A percentile compares a stretch with the other conserved stretches of the same genome.
These are phyloP conservation scores for Alauda arvensis DNA, from an alignment of 2,797 vertebrate genomes.

Conservation along the genomic window DNA sequence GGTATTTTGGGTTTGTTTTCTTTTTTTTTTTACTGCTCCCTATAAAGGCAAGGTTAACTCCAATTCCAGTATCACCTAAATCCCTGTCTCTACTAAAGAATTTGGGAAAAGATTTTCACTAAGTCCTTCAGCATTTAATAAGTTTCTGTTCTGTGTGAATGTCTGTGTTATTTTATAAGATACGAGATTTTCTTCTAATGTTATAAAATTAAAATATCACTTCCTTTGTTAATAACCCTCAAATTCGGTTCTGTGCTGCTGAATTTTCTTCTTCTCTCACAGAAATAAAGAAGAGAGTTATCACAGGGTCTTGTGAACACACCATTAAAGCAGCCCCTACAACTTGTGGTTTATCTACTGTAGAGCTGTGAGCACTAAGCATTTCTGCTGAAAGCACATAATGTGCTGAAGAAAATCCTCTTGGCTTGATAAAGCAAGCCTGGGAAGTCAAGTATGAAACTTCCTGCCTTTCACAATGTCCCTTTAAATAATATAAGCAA, in stretches of 20 bases:
- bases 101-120: not conserved
- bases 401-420: conserved; percentile 2
- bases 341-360: not conserved
- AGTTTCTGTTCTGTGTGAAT: not conserved
- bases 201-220: not conserved
- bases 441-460: not conserved
- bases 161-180: not conserved
- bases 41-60: conserved; percentile 10
- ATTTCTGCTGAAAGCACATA: not conserved
- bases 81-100: not conserved
- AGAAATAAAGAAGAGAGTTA: not conserved
- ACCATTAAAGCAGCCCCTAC: not conserved
- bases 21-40: not conserved
- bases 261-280: not conserved
- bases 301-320: not conserved
- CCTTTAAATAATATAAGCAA: conserved; percentile 36
- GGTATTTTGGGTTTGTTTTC: not conserved
- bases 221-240: not conserved
- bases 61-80: not conserved
- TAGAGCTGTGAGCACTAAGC: not conserved
- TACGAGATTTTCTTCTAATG: not conserved
- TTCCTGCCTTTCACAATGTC: conserved; percentile 7
- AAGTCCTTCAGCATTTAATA: conserved; percentile 5
- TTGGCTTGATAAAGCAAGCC: not conserved
- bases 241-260: not conserved